Percentiles rank a stretch among this genome's conserved stretches.
Evolutionary conservation across 1,140 invertebrate genomes (phyloP).

Genomic region (Platorchestia sp.): DNA sequence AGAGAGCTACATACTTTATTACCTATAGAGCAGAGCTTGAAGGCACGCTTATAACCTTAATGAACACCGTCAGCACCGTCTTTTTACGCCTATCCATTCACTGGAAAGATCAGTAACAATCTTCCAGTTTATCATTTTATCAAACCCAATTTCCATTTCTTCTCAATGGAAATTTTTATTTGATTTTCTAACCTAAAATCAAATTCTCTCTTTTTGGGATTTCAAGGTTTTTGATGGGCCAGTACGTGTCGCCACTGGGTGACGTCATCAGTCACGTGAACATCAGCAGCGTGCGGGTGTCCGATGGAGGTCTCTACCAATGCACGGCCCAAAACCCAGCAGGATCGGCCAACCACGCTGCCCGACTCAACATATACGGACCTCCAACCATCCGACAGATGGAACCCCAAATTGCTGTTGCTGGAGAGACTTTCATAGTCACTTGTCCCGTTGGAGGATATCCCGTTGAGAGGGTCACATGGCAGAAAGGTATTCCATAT

Average conservation of each 20-base stretch:
- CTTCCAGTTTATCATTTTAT: too few relatives aligned
- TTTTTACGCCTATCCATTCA: too few relatives aligned
- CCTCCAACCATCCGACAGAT: slow-evolving; percentile 71
- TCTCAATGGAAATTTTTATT: background rate
- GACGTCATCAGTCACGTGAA: slow-evolving; percentile 90
- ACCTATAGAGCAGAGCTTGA: too few relatives aligned
- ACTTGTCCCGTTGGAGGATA: slow-evolving; percentile 73
- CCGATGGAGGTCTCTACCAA: slow-evolving; percentile 87
- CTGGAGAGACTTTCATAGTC: slow-evolving; percentile 70
- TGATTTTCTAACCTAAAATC: too few relatives aligned
- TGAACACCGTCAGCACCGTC: too few relatives aligned
- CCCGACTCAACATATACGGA: slow-evolving; percentile 88
- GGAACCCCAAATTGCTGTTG: slow-evolving; percentile 72
- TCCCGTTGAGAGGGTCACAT: slow-evolving; percentile 71
- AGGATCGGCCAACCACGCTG: slow-evolving; percentile 81
- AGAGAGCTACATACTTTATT: too few relatives aligned
- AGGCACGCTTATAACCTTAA: too few relatives aligned
- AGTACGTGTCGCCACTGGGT: slow-evolving; percentile 84
- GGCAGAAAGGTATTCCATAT: slow-evolving; percentile 71
- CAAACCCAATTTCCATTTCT: too few relatives aligned
- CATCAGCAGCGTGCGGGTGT: slow-evolving; percentile 84
- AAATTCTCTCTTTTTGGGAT: background rate
- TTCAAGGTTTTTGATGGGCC: slow-evolving; percentile 82
- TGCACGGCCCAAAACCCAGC: slow-evolving; percentile 85
- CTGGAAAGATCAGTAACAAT: too few relatives aligned